Conservation (phyloP, 2,113 vertebrate genomes). For the Microcebus murinus region DNA sequence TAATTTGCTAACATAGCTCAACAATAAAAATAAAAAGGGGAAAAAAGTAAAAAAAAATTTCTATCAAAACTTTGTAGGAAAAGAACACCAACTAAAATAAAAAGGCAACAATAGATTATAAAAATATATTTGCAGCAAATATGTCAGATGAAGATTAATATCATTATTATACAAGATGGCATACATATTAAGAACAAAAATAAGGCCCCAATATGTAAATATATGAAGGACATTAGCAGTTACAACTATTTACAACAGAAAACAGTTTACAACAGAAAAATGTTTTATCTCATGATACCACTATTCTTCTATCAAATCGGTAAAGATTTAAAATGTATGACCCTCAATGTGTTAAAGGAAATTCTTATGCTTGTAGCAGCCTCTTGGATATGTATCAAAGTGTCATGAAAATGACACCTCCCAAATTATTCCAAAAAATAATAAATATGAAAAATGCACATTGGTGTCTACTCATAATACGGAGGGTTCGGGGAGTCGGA, state of each 20-base stretch:
- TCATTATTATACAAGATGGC: neutral
- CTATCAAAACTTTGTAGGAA: neutral
- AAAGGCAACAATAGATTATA: neutral
- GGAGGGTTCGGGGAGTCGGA: fast-evolving
- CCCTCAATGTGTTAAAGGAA: neutral
- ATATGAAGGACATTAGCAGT: neutral
- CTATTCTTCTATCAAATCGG: neutral
- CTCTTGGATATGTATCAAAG: neutral
- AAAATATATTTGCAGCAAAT: neutral
- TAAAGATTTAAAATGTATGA: neutral
- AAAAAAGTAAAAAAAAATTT: neutral
- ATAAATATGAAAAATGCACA: neutral
- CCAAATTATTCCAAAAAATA: neutral
- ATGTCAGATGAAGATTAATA: neutral
- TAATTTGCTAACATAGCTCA: neutral
- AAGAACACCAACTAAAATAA: neutral
- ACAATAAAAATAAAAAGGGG: neutral
- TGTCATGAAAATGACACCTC: neutral
- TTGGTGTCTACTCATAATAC: neutral
- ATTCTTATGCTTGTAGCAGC: neutral
- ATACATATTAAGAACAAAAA: neutral
- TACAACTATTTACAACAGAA: neutral
- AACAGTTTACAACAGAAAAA: neutral
- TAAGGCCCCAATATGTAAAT: neutral
- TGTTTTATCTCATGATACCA: neutral